Evolutionary conservation across 2,797 vertebrate species (phyloP).

Genomic region (Phoxinus dragarum): DNA sequence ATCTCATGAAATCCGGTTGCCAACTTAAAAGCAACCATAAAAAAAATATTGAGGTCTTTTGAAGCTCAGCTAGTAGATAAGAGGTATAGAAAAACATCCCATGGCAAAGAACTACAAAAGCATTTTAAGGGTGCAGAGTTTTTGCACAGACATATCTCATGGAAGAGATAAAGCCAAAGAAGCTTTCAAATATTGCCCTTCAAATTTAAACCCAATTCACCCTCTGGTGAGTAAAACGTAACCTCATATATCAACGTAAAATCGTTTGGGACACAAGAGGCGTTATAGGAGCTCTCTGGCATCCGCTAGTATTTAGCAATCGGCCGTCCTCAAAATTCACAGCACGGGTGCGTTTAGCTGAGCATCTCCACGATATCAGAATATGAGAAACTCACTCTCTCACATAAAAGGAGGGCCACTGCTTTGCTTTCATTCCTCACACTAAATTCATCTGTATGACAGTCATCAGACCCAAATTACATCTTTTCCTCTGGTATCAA

Average conservation of each 20-base stretch:
- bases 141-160: neutral
- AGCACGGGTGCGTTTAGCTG: neutral
- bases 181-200: slow-evolving; percentile 16
- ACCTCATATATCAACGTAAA: neutral
- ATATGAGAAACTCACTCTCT: slow-evolving; percentile 10
- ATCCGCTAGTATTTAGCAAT: neutral
- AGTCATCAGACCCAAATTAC: slow-evolving; percentile 20
- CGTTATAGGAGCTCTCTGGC: neutral
- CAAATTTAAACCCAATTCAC: slow-evolving; percentile 19
- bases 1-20: neutral
- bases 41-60: slow-evolving; percentile 25
- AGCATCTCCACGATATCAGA: neutral
- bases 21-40: slow-evolving; percentile 37
- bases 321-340: neutral
- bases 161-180: slow-evolving; percentile 16
- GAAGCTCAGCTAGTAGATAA: slow-evolving; percentile 33
- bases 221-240: slow-evolving; percentile 1
- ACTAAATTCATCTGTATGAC: neutral
- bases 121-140: slow-evolving; percentile 1
- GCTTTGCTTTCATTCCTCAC: slow-evolving; percentile 3
- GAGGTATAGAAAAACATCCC: slow-evolving; percentile 24
- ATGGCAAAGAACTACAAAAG: slow-evolving; percentile 23
- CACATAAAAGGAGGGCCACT: neutral
- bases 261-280: neutral
- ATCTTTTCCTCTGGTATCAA: slow-evolving; percentile 7